These are phyloP conservation scores for Leptopilina boulardi DNA, from an alignment of 1,140 invertebrate genomes.

Conservation along the genomic window DNA sequence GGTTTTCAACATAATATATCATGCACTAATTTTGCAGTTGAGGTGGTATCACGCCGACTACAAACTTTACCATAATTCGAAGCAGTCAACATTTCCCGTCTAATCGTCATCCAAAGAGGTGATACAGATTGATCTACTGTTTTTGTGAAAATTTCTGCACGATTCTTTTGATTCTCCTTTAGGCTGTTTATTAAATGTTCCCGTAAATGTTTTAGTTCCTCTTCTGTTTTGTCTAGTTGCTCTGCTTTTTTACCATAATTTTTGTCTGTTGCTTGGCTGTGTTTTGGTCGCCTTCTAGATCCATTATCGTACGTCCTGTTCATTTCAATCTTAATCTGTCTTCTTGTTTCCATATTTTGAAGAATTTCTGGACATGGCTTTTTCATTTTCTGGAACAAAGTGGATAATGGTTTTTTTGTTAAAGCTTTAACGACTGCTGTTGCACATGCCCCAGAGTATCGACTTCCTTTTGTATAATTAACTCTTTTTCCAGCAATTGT, in stretches of 20 bases:
- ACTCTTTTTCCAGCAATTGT: constrained; percentile 66
- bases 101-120: constrained; percentile 57
- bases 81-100: constrained; percentile 62
- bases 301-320: constrained; percentile 23
- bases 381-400: background rate
- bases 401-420: constrained; percentile 38
- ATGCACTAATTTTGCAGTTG: constrained; percentile 44
- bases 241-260: constrained; percentile 53
- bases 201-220: background rate
- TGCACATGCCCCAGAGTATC: constrained; percentile 60
- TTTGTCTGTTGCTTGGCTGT: constrained; percentile 39
- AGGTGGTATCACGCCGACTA: constrained; percentile 52
- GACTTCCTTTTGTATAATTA: constrained; percentile 56
- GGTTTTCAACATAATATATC: constrained; percentile 3
- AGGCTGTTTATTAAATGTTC: constrained; percentile 18
- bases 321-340: constrained; percentile 32
- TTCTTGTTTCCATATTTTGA: constrained; percentile 37
- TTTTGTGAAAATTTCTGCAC: constrained; percentile 51
- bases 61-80: constrained; percentile 67
- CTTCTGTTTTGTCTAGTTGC: constrained; percentile 43
- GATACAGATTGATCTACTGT: constrained; percentile 58
- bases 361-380: constrained; percentile 31
- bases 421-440: constrained; percentile 61
- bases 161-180: constrained; percentile 35
- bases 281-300: background rate